Evolutionary conservation across 2,888 invertebrate genomes (phyloP), one percentile per base, ranked within the genome.

Genomic region (Lasioglossum oenotherae): DNA sequence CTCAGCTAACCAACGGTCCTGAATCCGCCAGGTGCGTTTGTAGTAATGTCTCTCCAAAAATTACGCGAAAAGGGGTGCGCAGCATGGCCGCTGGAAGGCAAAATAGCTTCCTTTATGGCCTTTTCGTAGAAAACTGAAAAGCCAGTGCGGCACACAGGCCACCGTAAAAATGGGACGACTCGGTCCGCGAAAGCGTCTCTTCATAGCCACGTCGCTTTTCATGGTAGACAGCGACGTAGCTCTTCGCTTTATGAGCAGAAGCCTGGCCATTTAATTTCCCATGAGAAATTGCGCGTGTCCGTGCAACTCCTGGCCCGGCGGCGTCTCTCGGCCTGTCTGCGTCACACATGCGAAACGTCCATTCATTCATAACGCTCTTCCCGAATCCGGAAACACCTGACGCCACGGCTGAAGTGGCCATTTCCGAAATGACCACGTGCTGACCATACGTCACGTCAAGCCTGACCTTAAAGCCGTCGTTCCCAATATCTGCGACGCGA

Each of bases 381-480:
- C 85, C 87, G 80, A 89, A 89, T 87, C 83, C 82, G 88, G 85
- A 90, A 89, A 87, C 91, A 90, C 90, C 91, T 90, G 91, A 86
- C 88, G 84, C 85, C 86, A 80, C 3, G 4, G 53, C 84, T 90
- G 89, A 92, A 91, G 88, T 91, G 89, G 88, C 91, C 91, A 91
- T 91, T 92, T 92, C 90, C 92, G 90, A 92, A 92, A 91, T 92
- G 91, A 92, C 91, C 93, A 92, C 92, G 92, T 92, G 92, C 91
- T 85, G 87, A 83, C 88, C 92, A 92, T 92, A 91, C 86, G 90
- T 91, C 91, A 92, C 87, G 77, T 77, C 74, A 74, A 75, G 73
- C 74, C 71, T 69, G 78, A 81, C 83, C 91, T 91, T 91, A 88
- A 90, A 89, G 86, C 80, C 69, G 80, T 77, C 69, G 60, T 77